Evolutionary conservation across 2,797 vertebrate genomes (phyloP), one percentile per base, ranked within the genome.

Genomic region (Poeciliopsis presidionis): DNA sequence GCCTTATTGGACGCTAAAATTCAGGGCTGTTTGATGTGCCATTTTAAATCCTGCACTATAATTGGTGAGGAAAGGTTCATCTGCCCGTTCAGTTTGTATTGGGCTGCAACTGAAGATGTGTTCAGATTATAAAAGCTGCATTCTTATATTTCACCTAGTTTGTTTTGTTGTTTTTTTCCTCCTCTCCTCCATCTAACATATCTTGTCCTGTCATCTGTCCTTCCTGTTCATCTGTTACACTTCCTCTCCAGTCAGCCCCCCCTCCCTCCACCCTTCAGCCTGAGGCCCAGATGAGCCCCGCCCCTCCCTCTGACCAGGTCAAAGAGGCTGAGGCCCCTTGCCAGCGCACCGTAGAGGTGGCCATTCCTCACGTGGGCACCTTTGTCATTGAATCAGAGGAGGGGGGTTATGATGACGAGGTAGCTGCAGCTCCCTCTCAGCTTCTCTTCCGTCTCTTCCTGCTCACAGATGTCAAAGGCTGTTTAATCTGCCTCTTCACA

Each of bases 371-470:
- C 84, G 93, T 99, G 96, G 98, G 97, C 93, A 97, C 96, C 89
- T 97, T 98, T 95, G 95, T 98, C 93, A 96, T 97, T 96, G 96
- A 98, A 94, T 96, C 97, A 94, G 96, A 98, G 95, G 97, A 97
- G 95, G 97, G 97, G 95, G 97, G 97, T 92, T 99, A 98, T 94
- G 98, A 99, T 91, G 98, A 99, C 47, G 96, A 99, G 98, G 98
- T 99, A 99, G 96, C 90, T 85, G 86, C 82, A 74, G 53, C 74
- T 74, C 76, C 51, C 46, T 46, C 70, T n/a, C 77, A 73, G 70
- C n/a, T 47, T 36, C 14, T 82, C 61, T 14, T 76, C 67, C 28
- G 67, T 46, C 70, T 57, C 72, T 73, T 25, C 46, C 49, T 86
- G 78, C 76, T 77, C 41, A 82, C 78, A 76, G 75, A 80, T 57